A percentile compares a stretch with the other conserved stretches of the same genome.
Evolutionary conservation across 1,140 invertebrate species (phyloP).

Genomic region (Drosophila sp.): DNA sequence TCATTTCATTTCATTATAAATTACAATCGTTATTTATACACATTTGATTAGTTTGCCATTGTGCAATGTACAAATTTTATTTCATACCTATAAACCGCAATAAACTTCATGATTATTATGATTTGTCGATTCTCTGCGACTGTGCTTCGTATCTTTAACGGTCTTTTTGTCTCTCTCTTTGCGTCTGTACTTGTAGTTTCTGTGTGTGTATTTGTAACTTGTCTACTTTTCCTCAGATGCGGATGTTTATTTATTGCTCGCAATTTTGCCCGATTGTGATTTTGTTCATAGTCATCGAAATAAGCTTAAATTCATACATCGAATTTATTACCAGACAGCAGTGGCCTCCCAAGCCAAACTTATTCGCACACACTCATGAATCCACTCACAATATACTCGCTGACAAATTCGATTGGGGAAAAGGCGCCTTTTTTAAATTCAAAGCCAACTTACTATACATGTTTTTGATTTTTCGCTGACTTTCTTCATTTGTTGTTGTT

Average conservation of each 20-base stretch:
- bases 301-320: slow-evolving; percentile 53
- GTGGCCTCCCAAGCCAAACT: slow-evolving; percentile 1
- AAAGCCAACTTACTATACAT: slow-evolving; percentile 76
- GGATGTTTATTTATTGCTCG: slow-evolving; percentile 65
- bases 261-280: slow-evolving; percentile 43
- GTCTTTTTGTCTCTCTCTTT: neutral
- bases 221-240: slow-evolving; percentile 22
- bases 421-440: slow-evolving; percentile 24
- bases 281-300: slow-evolving; percentile 37
- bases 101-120: slow-evolving; percentile 51
- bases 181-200: neutral
- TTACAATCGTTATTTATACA: too few species aligned
- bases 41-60: slow-evolving; percentile 1
- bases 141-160: slow-evolving; percentile 18
- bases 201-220: slow-evolving; percentile 19
- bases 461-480: slow-evolving; percentile 63
- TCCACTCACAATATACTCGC: slow-evolving; percentile 19
- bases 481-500: slow-evolving; percentile 13
- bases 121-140: slow-evolving; percentile 46
- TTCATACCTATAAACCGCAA: slow-evolving; percentile 1
- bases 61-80: slow-evolving; percentile 6
- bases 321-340: slow-evolving; percentile 54
- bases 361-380: slow-evolving; percentile 27
- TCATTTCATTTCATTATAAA: too few species aligned
- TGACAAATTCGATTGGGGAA: slow-evolving; percentile 66